phyloP scores from a whole-genome alignment of 2,797 vertebrate species.

The Synanceia verrucosa region DNA sequence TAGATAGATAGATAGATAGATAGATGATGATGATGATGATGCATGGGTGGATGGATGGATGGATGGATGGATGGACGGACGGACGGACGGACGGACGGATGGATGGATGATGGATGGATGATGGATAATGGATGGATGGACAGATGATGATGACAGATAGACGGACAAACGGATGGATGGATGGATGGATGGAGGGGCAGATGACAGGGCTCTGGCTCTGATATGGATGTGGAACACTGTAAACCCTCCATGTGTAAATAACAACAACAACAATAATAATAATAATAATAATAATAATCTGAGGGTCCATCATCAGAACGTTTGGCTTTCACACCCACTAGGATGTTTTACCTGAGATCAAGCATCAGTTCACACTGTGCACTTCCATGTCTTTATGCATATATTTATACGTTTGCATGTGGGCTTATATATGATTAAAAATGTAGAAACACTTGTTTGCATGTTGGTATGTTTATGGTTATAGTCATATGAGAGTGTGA shows the following conservation, averaged over 20 bases:
- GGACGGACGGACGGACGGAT: too few relatives aligned
- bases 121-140: too few relatives aligned
- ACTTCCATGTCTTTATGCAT: not conserved
- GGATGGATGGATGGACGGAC: not conserved
- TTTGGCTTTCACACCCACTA: constrained; percentile 11
- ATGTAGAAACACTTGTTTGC: not conserved
- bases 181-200: not conserved
- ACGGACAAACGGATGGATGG: too few relatives aligned
- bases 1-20: too few relatives aligned
- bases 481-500: constrained; percentile 7
- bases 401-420: not conserved
- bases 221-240: constrained; percentile 30
- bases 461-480: not conserved
- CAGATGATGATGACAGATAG: too few relatives aligned
- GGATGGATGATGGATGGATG: too few relatives aligned
- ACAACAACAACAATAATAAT: too few relatives aligned
- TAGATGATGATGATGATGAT: too few relatives aligned
- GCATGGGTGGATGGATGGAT: too few relatives aligned
- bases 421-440: not conserved
- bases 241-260: constrained; percentile 33
- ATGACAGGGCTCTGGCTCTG: not conserved
- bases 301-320: constrained; percentile 7
- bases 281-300: constrained; percentile 43
- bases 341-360: not conserved
- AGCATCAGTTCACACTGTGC: not conserved